Evolutionary conservation across 2,888 invertebrate species (phyloP), one percentile per base, ranked within the genome.

Genomic region (Steromphala cineraria): DNA sequence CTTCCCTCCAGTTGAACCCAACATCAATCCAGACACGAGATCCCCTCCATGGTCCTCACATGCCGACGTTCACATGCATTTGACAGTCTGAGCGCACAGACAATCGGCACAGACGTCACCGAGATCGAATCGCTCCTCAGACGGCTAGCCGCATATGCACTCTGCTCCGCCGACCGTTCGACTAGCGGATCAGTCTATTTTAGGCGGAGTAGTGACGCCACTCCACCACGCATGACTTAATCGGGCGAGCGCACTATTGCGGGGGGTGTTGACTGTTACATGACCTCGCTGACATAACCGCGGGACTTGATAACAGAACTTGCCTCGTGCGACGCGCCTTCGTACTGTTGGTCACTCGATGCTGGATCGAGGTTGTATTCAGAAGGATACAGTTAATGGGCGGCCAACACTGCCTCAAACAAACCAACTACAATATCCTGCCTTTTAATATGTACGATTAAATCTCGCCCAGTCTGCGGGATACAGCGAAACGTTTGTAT

Each of bases 171-270:
- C 46, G 46, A 46, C 46, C 46, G 62, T 62, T 62, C 24, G 62
- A 62, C 62, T 62, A 24, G 62, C 28, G 62, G 62, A 62, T 28
- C 28, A 62, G 62, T 62, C 62, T 28, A 62, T 62, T 62, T 24
- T 31, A 56, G 55, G 40, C 28, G 56, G 77, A 19, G 31, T 36
- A 36, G 40, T 77, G 77, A 77, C 77, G 77, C 77, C 77, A 55
- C 56, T 77, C 55, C 36, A 77, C 56, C 77, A 77, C 56, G 77
- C 77, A 77, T 77, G 77, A 77, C 77, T 77, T 77, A 77, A 77
- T 77, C 77, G 77, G 77, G 21, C 40, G 56, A 77, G 55, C 40
- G 24, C 56, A 77, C 55, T 77, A 19, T 55, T 17, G 24, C 15
- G 15, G 62, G 62, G 62, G 62, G 62, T 62, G 62, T 28, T 15